Conservation (phyloP, 2,888 invertebrate genomes). For the Hylaea fasciaria region DNA sequence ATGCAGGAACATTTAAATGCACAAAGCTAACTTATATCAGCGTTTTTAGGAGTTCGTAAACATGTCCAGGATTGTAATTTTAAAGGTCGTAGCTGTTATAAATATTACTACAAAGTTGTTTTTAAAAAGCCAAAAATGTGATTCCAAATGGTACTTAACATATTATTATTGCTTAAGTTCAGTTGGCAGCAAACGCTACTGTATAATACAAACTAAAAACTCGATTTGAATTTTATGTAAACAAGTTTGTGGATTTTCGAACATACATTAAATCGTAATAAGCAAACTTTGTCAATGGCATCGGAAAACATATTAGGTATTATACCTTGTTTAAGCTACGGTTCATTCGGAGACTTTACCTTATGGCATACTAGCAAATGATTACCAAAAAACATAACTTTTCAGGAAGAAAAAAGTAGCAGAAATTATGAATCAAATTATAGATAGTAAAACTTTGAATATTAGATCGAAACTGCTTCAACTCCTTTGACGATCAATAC, state of each 20-base stretch:
- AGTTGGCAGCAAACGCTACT: constrained; percentile 71
- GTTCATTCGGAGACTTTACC: not conserved
- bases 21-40: not conserved
- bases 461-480: no score
- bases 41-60: not conserved
- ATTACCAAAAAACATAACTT: not conserved
- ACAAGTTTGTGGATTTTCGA: constrained; percentile 73
- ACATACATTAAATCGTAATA: constrained; percentile 77
- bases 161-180: constrained; percentile 44
- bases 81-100: not conserved
- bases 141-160: constrained; percentile 27
- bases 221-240: constrained; percentile 78
- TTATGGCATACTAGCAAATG: constrained; percentile 1
- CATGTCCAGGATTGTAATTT: not conserved
- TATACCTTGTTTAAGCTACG: constrained; percentile 38
- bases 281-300: constrained; percentile 75
- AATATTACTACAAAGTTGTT: constrained; percentile 18
- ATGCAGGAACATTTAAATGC: not conserved
- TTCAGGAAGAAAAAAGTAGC: not conserved
- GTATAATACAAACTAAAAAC: constrained; percentile 77
- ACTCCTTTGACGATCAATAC: no score
- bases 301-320: constrained; percentile 54
- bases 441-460: no score
- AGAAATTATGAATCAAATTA: no score
- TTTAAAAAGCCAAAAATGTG: constrained; percentile 22